Evolutionary conservation across 2,797 vertebrate species (phyloP), one percentile per base, ranked within the genome.

Genomic region (Notoglanidium macrostoma): DNA sequence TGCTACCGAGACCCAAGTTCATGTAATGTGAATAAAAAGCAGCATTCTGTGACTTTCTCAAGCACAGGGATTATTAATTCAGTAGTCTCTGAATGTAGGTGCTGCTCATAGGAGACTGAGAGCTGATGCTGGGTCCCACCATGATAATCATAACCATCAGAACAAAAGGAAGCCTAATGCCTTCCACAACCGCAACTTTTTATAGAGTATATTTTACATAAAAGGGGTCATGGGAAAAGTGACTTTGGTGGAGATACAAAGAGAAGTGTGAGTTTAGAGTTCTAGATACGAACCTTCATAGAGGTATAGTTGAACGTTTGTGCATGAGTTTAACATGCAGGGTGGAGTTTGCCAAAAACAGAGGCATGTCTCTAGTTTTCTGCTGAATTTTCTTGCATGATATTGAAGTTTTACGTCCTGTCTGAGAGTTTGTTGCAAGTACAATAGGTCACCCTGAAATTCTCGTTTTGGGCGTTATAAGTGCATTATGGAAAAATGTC

Each of bases 1-100:
- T 85, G 84, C 91, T 92, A 85, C 91, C 90, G 90, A 93, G 90
- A 87, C 91, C 93, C 63, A 91, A 93, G 92, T 93, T 93, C 92
- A 90, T 88, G 29, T 88, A 94, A 81, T 95, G 95, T 94, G 93
- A 92, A 86, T 90, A 92, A 94, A 35, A 90, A 92, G 90, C 94
- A 92, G 94, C 92, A 92, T 94, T 95, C 94, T 92, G 10, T 92
- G 92, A 91, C 91, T 93, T 93, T 95, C 91, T 93, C 23, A 2
- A n/a, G 23, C 23, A 81, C 12, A 26, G 57, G 35, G 23, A 44
- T 44, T 26, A n/a, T 94, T 94, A 93, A 94, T 92, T 91, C 92
- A 93, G 91, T 87, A 89, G 35, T 40, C 35, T 79, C 32, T n/a
- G 40, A 63, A 14, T 63, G 23, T 15, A n/a, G 57, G 11, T 81